Base-by-base conservation (phyloP, 2,113 vertebrate genomes). In the Chaenocephalus aceratus region DNA sequence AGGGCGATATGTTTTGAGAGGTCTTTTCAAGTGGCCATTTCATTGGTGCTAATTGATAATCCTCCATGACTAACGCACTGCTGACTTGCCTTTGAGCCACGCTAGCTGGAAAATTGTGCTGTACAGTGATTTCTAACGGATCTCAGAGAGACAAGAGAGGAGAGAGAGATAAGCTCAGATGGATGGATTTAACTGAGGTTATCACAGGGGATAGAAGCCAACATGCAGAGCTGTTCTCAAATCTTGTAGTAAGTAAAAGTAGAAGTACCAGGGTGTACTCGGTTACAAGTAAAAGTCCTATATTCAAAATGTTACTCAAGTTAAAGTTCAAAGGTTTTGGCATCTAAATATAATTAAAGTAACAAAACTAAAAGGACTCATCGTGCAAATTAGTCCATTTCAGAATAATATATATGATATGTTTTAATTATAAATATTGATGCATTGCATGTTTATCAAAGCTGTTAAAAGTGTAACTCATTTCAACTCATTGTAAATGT, bases 1-100 rank as follows among this genome's bases (percentile, higher is more conserved):
- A 87, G 86, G 82, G 74, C 69, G 79, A 89, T 85, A 75, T 88
- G 53, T 88, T 92, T 88, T 76, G 83, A 91, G 90, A 84, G 89
- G 86, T 88, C 86, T 87, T 91, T 93, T 94, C 84, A 94, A 92
- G 87, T 90, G 86, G 88, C 87, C 88, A 94, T 92, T 92, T 93
- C 90, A 93, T 87, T 86, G 88, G 83, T 83, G 85, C 89, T 93
- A 94, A 94, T 93, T 94, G 91, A 91, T 93, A 94, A 93, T 91
- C 86, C 87, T 80, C 88, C 85, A 63, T 89, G 88, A 91, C 90
- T 94, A 89, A 93, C 84, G 54, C 54, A 62, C 84, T 52, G 75
- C 82, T 79, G 79, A 84, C 85, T 86, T 84, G 91, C 91, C 90
- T 92, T 90, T 89, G 89, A 92, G 89, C 73, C 53, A 16, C 21